Percentiles rank a stretch among this genome's conserved stretches.
phyloP scores from a whole-genome alignment of 2,797 vertebrate species.

The Loriculus beryllinus region DNA sequence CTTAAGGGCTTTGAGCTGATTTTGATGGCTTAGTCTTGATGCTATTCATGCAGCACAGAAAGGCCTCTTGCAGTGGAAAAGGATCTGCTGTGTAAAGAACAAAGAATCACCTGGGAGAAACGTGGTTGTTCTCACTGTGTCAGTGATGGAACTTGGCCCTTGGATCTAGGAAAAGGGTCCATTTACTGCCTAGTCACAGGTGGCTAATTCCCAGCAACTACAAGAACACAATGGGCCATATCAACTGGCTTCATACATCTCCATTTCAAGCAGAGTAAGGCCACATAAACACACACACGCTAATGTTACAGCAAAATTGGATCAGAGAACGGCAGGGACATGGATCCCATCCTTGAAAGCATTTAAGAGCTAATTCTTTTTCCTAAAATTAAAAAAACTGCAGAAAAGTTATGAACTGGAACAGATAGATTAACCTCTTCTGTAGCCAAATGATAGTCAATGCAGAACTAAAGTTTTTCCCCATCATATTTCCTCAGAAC shows the following conservation, averaged over 20 bases:
- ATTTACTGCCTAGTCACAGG: background rate
- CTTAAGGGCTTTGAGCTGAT: constrained; percentile 16
- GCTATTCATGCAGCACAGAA: background rate
- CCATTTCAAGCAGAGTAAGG: background rate
- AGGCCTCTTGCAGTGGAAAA: background rate
- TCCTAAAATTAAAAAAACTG: background rate
- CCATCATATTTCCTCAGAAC: background rate
- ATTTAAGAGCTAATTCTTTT: background rate
- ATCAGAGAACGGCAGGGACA: background rate
- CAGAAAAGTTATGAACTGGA: background rate
- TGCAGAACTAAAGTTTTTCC: background rate
- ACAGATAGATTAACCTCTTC: background rate
- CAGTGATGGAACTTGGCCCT: background rate
- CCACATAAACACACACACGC: background rate
- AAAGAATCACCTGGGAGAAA: background rate
- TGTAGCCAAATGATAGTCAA: background rate
- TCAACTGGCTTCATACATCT: background rate
- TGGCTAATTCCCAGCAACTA: background rate
- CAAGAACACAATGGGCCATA: background rate
- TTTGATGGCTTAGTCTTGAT: background rate
- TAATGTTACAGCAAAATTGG: background rate
- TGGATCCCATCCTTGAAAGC: background rate
- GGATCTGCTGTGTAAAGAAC: background rate
- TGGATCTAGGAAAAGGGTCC: background rate
- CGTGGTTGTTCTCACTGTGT: background rate